These are phyloP conservation scores for Catalaphyllia jardinei DNA, from an alignment of 64 coral and sea anemone species.

Conservation along the genomic window DNA sequence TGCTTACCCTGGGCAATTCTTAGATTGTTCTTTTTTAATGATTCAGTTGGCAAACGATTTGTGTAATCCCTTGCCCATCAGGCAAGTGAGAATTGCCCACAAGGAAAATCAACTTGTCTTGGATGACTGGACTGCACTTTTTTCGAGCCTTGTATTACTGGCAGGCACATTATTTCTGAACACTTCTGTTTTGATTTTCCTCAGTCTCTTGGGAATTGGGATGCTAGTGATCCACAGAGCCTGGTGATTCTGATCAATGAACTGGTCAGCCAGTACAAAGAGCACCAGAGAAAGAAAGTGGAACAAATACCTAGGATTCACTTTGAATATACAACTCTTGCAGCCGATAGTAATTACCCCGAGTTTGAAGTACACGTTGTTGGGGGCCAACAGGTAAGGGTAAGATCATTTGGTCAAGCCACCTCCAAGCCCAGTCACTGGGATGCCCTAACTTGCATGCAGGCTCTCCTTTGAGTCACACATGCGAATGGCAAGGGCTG, in stretches of 20 bases:
- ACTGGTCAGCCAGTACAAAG: slow-evolving; percentile 61
- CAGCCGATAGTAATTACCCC: slow-evolving; percentile 50
- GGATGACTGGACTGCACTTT: no score
- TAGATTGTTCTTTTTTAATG: no score
- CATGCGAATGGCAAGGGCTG: no score
- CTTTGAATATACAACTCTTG: slow-evolving; percentile 67
- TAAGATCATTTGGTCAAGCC: neutral
- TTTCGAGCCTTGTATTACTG: no score
- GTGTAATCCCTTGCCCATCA: no score
- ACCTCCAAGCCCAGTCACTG: no score
- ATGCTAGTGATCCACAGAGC: slow-evolving; percentile 36
- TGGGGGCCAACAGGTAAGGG: slow-evolving; percentile 50
- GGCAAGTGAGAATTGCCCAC: no score
- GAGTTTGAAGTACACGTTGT: slow-evolving; percentile 71
- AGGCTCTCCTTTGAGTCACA: no score
- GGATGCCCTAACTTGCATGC: no score
- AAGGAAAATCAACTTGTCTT: no score
- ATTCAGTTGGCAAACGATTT: no score
- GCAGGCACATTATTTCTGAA: no score
- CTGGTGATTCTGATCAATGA: slow-evolving; percentile 57
- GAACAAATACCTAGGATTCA: slow-evolving; percentile 62
- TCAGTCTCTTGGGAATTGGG: slow-evolving; percentile 63
- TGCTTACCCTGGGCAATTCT: neutral
- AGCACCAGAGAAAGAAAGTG: slow-evolving; percentile 56
- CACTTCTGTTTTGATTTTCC: neutral